phyloP scores from a whole-genome alignment of 2,797 vertebrate species.

The Microctenopoma steveboyesi region DNA sequence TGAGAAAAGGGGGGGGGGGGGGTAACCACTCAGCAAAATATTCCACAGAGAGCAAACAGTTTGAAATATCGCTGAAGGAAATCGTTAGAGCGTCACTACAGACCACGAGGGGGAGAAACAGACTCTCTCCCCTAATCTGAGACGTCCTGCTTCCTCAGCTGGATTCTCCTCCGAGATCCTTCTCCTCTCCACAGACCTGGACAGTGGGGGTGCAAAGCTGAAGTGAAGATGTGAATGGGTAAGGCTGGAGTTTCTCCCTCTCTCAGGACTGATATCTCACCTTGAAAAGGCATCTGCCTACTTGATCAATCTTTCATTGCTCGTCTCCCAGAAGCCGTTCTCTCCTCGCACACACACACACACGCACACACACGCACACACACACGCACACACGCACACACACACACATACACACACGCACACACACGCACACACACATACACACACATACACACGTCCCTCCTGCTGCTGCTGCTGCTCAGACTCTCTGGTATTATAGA shows the following conservation, averaged over 20 bases:
- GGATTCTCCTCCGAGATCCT: slow-evolving; percentile 23
- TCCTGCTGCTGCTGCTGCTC: slow-evolving; percentile 1
- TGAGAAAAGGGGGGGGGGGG: background rate
- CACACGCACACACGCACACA: too few relatives aligned
- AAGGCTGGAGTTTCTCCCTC: slow-evolving; percentile 44
- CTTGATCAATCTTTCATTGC: slow-evolving; percentile 73
- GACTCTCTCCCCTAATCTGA: slow-evolving; percentile 49
- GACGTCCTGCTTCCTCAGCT: slow-evolving; percentile 40
- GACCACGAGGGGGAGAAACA: slow-evolving; percentile 41
- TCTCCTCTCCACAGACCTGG: background rate
- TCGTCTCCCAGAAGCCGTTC: slow-evolving; percentile 42
- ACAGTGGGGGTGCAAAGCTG: background rate
- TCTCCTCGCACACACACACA: slow-evolving; percentile 23
- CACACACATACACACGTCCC: background rate
- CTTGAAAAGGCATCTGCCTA: slow-evolving; percentile 67
- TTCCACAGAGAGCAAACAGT: slow-evolving; percentile 38
- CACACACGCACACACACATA: background rate
- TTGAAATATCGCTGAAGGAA: slow-evolving; percentile 40
- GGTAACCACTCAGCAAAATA: slow-evolving; percentile 33
- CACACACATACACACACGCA: too few relatives aligned
- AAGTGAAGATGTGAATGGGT: slow-evolving; percentile 46
- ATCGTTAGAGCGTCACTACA: slow-evolving; percentile 24
- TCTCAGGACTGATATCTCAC: slow-evolving; percentile 65
- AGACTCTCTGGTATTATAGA: slow-evolving; percentile 32
- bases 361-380: too few relatives aligned